Percentiles rank a stretch among this genome's conserved stretches.
phyloP scores from a whole-genome alignment of 2,113 vertebrate species.

The Laticauda laticaudata region DNA sequence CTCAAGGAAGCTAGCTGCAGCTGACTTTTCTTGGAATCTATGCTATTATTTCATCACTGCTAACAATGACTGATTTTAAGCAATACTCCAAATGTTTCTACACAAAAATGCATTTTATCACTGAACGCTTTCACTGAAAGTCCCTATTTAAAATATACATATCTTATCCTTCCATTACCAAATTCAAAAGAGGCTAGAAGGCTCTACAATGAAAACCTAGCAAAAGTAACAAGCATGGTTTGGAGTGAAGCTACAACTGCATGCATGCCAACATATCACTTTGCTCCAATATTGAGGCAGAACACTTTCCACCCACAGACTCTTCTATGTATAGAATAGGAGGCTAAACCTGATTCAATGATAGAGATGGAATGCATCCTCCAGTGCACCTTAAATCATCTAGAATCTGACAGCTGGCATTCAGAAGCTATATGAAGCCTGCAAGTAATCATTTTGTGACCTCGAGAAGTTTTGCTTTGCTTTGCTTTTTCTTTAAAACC shows the following conservation, averaged over 20 bases:
- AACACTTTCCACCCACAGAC: not conserved
- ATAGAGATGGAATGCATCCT: not conserved
- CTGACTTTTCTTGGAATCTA: not conserved
- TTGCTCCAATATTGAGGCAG: not conserved
- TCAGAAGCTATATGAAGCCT: not conserved
- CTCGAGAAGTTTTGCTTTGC: not conserved
- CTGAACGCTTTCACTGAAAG: not conserved
- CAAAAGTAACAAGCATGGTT: not conserved
- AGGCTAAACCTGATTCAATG: not conserved
- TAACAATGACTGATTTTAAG: not conserved
- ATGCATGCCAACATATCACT: not conserved
- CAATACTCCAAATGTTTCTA: not conserved
- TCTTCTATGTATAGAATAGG: not conserved
- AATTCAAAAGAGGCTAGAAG: not conserved
- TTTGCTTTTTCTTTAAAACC: not conserved
- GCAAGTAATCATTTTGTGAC: not conserved
- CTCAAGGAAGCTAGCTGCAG: not conserved
- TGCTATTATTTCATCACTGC: not conserved
- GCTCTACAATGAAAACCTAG: not conserved
- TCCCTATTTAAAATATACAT: not conserved
- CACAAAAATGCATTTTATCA: not conserved
- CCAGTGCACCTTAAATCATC: not conserved
- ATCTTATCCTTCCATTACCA: not conserved
- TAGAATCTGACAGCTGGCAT: not conserved
- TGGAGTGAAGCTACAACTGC: not conserved